Base-by-base conservation (phyloP, 2,888 invertebrate species). In the Catotricha subobsoleta region DNA sequence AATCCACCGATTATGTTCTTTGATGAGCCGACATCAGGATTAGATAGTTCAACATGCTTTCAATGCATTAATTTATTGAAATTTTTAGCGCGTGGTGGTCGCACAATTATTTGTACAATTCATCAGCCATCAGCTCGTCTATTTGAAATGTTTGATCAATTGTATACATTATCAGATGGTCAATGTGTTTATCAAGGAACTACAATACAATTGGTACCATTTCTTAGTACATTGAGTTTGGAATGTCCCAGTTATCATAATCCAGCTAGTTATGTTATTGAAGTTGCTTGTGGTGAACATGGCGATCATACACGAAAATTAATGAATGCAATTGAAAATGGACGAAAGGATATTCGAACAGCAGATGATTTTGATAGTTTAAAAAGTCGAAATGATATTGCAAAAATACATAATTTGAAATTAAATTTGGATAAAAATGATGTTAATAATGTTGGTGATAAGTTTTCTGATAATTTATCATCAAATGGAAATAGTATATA, bases 1-100 rank as follows among this genome's bases (percentile, higher is more conserved):
- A 94, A 94, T 62, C 94, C 94, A 9, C 92, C 94, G 1, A 81
- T 94, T 46, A 92, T 94, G 91, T 94, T 94, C 66, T 92, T 94
- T 59, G 94, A 94, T 59, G 94, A 94, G 61, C 94, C 94, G 1
- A 94, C 94, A 47, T 92, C 91, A 48, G 94, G 94, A 3, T 64
- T 95, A 56, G 94, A 95, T 67, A 91, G 91, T 50, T 87, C 91
- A 1, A 91, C 91, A 0, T 91, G 92, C 57, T 91, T 86, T 66
- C 91, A 91, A 63, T 92, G 92, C 56, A 86, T 94, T 48, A 79
- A 82, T 7, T 62, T 94, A 46, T 66, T 94, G 52, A 91, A 91
- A 67, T 80, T 80, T 35, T 62, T 95, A 48, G 90, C 94, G 0
- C 71, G 79, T 21, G 90, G 88, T 5, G 94, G 94, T 9, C 71